Evolutionary conservation across 2,797 vertebrate species (phyloP).

Genomic region (Miichthys miiuy): DNA sequence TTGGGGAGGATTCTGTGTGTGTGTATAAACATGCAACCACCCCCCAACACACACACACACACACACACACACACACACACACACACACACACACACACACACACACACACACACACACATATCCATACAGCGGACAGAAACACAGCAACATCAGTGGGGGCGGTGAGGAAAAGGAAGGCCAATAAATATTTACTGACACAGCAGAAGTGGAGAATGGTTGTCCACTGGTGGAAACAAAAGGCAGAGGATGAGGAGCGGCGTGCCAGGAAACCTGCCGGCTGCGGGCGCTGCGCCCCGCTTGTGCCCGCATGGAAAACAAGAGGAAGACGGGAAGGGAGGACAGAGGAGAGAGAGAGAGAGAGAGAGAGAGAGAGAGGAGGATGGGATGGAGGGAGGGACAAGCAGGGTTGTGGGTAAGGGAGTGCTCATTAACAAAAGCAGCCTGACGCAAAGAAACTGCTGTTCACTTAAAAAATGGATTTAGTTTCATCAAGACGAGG

Average conservation of each 20-base stretch:
- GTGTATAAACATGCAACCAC: constrained; percentile 47
- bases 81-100: constrained; percentile 40
- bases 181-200: constrained; percentile 87
- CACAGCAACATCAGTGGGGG: constrained; percentile 74
- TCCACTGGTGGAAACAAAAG: constrained; percentile 88
- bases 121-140: constrained; percentile 22
- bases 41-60: constrained; percentile 25
- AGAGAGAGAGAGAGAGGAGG: constrained; percentile 9
- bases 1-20: constrained; percentile 44
- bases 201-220: constrained; percentile 81
- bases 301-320: constrained; percentile 83
- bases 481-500: constrained; percentile 23
- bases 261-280: constrained; percentile 83
- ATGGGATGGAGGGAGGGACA: constrained; percentile 31
- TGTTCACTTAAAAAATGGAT: constrained; percentile 27
- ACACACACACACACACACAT: constrained; percentile 31
- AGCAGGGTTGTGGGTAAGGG: constrained; percentile 37
- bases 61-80: constrained; percentile 37
- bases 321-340: constrained; percentile 77
- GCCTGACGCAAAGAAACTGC: constrained; percentile 35
- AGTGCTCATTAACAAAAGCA: constrained; percentile 53
- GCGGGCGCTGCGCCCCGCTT: constrained; percentile 66
- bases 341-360: constrained; percentile 41
- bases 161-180: constrained; percentile 81
- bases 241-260: constrained; percentile 84